phyloP scores from a whole-genome alignment of 2,113 vertebrate species.

The Xyliphius kryptos region DNA sequence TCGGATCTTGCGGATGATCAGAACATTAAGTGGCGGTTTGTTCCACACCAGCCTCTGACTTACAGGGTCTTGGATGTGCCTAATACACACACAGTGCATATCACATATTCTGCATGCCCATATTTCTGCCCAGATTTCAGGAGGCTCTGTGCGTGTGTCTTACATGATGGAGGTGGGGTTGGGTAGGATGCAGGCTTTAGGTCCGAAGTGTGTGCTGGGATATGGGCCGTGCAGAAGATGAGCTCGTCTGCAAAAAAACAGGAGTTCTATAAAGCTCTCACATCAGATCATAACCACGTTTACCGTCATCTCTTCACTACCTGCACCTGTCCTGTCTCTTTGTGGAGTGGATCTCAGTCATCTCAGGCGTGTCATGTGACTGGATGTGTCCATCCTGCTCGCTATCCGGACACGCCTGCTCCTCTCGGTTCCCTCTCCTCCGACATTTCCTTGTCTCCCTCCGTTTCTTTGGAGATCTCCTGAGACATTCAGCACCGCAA shows the following conservation, averaged over 20 bases:
- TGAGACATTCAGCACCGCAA: too few species aligned
- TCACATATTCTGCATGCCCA: background rate
- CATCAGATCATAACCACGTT: background rate
- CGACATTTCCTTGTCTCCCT: slow-evolving; percentile 58
- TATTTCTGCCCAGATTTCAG: too few species aligned
- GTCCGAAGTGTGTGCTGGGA: slow-evolving; percentile 74
- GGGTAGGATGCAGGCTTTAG: slow-evolving; percentile 74
- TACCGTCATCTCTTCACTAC: slow-evolving; percentile 17
- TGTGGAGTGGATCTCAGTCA: slow-evolving; percentile 61
- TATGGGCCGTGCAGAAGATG: slow-evolving; percentile 75
- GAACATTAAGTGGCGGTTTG: slow-evolving; percentile 67
- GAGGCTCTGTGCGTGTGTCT: too few species aligned
- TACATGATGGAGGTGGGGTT: slow-evolving; percentile 75
- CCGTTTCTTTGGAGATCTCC: slow-evolving; percentile 61
- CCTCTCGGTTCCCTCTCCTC: slow-evolving; percentile 51
- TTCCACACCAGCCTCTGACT: slow-evolving; percentile 74
- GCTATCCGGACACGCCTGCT: slow-evolving; percentile 53
- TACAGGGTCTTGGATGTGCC: slow-evolving; percentile 75
- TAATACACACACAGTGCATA: slow-evolving; percentile 34
- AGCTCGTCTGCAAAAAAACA: slow-evolving; percentile 61
- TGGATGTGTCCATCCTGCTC: slow-evolving; percentile 43
- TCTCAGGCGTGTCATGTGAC: slow-evolving; percentile 39
- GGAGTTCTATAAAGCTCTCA: too few species aligned
- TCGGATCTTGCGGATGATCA: slow-evolving; percentile 70
- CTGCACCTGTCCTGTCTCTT: slow-evolving; percentile 57